phyloP scores from a whole-genome alignment of 64 coral and sea anemone genomes.

The Cladopsammia gracilis region DNA sequence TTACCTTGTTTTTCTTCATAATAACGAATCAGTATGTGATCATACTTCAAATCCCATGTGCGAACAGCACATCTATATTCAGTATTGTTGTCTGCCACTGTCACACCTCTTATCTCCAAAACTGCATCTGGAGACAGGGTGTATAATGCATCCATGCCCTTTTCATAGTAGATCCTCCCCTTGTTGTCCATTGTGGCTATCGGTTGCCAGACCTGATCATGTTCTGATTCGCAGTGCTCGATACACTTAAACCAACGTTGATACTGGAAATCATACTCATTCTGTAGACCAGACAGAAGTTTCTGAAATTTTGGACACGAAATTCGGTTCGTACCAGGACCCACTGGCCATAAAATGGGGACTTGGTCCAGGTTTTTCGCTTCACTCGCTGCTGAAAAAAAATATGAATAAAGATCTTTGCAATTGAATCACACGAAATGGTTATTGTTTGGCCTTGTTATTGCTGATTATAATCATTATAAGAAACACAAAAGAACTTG shows the following conservation, averaged over 20 bases:
- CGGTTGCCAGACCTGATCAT: background rate
- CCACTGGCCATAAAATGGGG: background rate
- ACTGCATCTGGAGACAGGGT: background rate
- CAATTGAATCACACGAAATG: no score
- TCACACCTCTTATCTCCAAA: background rate
- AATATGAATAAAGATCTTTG: no score
- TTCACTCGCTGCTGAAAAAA: no score
- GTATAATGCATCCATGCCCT: background rate
- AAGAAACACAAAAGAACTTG: no score
- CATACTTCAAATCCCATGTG: background rate
- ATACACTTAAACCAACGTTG: background rate
- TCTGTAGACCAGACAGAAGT: background rate
- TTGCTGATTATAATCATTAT: no score
- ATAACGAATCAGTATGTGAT: background rate
- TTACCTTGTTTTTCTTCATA: no score
- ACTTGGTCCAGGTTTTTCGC: background rate
- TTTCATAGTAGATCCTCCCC: background rate
- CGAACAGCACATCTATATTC: background rate
- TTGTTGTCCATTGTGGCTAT: background rate
- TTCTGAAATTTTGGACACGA: background rate
- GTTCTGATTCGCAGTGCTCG: background rate
- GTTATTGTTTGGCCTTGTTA: no score
- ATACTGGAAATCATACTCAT: background rate
- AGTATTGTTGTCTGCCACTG: background rate
- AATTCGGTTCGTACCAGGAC: background rate